Base-by-base conservation (phyloP, 2,888 invertebrate genomes). In the Mythimna pallens region DNA sequence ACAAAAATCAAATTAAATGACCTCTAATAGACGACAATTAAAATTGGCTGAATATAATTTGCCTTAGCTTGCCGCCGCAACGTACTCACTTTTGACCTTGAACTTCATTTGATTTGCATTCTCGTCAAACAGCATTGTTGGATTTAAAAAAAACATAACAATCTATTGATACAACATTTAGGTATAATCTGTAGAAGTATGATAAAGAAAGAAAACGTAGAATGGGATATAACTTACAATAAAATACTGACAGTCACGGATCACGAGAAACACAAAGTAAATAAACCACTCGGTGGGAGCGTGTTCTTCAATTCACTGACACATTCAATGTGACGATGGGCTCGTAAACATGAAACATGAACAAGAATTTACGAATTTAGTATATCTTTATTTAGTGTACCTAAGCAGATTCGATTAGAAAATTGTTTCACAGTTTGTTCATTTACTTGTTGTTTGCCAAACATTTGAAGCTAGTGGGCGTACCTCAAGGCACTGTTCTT, bases 291-390 rank as follows among this genome's bases (percentile, higher is more conserved):
- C 30, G 30, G 20, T 54, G 12, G 9, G 17, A 59, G 30, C 80
- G 80, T 80, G 80, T 34, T 22, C 54, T 75, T 59, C 22, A 54
- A 20, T 12, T 63, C 63, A 80, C 52, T 47, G 22, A 25, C 36
- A 12, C 30, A 40, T 20, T 14, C 52, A 74, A 52, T 54, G 22
- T 76, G 64, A 20, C 22, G 10, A 20, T 43, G 20, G 40, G 17
- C n/a, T 61, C 14, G 7, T 50, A 36, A 36, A 22, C 22, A 22
- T 7, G 17, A 47, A 20, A 47, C 47, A 7, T 17, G 17, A 47
- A 47, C 47, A 47, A 47, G 47, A 47, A 47, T 47, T 47, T 14
- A 17, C 47, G 47, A 47, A 17, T 47, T 14, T 47, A 20, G 47
- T 20, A 47, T 17, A 17, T 47, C 47, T 47, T 20, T 17, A 47